Evolutionary conservation across 35 echinoderm and acorn worm species (phyloP), one percentile per base, ranked within the genome.

Genomic region (Apostichopus parvimensis): DNA sequence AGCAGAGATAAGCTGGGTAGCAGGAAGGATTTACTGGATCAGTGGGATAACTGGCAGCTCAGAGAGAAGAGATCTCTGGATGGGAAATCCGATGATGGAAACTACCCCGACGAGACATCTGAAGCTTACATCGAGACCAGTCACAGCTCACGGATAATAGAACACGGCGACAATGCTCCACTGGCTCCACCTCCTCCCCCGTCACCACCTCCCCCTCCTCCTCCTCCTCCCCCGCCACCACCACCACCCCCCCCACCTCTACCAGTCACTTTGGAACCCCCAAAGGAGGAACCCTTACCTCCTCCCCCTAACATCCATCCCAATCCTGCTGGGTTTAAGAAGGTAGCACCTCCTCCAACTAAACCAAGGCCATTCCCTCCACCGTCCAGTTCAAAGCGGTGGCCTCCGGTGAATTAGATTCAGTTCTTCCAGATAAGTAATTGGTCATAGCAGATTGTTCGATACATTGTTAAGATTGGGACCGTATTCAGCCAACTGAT

Each of bases 11-110:
- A 88, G 9, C 62, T 66, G 1, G 57, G 57, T 18, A 88, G 73
- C 24, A n/a, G 86, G 21, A 60, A 72, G 17, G 86, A 88, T 8
- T 57, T 88, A n/a, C 34, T 88, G 14, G 86, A 88, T 53, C 57
- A 88, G 18, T 88, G 86, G 86, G 86, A 88, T 21, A 88, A 88
- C 64, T 88, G 86, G 86, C 61, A 88, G 54, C 86, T 88, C 23
- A 58, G 62, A 34, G 86, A 88, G 62, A 88, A 88, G 68, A 68
- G 86, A 64, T 72, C 61, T 23, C 22, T 88, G 24, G 86, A 88
- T 73, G 86, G 86, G 23, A 88, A 88, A 88, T 88, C 86, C 15
- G 86, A 88, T 73, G 86, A 88, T 23, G 61, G 61, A n/a, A 72
- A 72, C 62, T 88, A 88, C 64, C 61, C 86, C 1, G 68, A 88